Evolutionary conservation across 2,888 invertebrate genomes (phyloP), one percentile per base, ranked within the genome.

Genomic region (Falcaria lacertinaria): DNA sequence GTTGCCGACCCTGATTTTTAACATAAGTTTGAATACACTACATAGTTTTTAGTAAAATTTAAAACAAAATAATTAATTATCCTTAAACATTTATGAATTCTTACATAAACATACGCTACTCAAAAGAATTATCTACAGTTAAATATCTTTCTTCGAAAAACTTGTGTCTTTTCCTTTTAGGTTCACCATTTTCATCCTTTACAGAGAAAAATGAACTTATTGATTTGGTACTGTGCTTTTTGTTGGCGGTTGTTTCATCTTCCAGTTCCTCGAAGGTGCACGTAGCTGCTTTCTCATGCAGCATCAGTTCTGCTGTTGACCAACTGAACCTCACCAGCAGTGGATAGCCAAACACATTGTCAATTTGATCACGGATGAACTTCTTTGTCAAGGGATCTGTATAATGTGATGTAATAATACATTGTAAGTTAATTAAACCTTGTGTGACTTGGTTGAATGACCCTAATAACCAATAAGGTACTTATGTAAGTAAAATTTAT

Each of bases 251-350:
- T 16, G 74, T 78, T 15, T 90, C 87, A 0, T 91, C 91, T 8
- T 92, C 92, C 1, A 80, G 62, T 47, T 94, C 92, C 69, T 94
- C 95, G 90, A 96, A 94, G 43, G 93, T 93, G 37, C 94, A 94
- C 7, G 88, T 77, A 14, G 93, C 91, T 0, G 95, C 96, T 40
- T 92, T 91, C 4, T 94, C 92, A 50, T 95, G 91, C 11, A 99
- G 77, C 57, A 96, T 93, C 36, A 92, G 92, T 47, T 93, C 94
- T 0, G 98, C 95, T 0, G 99, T 99, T 0, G 98, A 97, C 99
- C 99, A 99, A 75, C 98, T 98, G 77, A 99, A 98, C 48, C 99
- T 90, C 0, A 99, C 98, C 14, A 99, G 88, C 41, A 94, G 92
- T 0, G 98, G 97, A 80, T 95, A 99, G 0, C 99, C 99, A 87